Base-by-base conservation (phyloP, 2,113 vertebrate species). In the Solea senegalensis region DNA sequence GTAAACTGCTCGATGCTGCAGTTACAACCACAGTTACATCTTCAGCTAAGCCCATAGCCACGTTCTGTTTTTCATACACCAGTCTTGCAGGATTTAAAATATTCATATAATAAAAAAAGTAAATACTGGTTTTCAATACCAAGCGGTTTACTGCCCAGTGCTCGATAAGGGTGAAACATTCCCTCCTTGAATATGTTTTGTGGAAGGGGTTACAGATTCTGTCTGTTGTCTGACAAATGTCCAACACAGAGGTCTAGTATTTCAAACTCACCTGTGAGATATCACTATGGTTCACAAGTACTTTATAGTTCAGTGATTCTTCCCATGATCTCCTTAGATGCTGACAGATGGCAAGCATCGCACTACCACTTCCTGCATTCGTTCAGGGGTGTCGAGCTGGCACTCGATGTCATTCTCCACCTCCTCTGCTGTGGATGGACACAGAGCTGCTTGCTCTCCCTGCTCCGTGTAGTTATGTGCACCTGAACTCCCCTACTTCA, bases 301-400 rank as follows among this genome's bases (percentile, higher is more conserved):
- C 58, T 28, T 26, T 71, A 14, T 53, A 56, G 52, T 39, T 66
- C 34, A 15, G 1, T 5, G 5, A 34, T 67, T 69, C 62, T 64
- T 49, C 56, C 52, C 67, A 54, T 78, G 53, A 65, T 43, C n/a
- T 14, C 57, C 26, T 39, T 56, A 40, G 39, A 81, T 61, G 65
- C 59, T 34, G 70, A 83, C 88, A 89, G 86, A 89, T 86, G 83
- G 83, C 41, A 53, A 44, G 72, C 73, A 71, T 72, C 76, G 43
- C 27, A 45, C 76, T 64, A 59, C 34, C 39, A 10, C 78, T 74
- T 82, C 76, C 83, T 81, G 66, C 63, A 44, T 63, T 54, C 70
- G 59, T 62, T 85, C 70, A 86, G 56, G 82, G 72, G 69, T 87
- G 87, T 86, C 76, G 48, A 51, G 55, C 76, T 76, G 72, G 67